phyloP scores from a whole-genome alignment of 35 echinoderm and acorn worm species.

The Lytechinus variegatus region DNA sequence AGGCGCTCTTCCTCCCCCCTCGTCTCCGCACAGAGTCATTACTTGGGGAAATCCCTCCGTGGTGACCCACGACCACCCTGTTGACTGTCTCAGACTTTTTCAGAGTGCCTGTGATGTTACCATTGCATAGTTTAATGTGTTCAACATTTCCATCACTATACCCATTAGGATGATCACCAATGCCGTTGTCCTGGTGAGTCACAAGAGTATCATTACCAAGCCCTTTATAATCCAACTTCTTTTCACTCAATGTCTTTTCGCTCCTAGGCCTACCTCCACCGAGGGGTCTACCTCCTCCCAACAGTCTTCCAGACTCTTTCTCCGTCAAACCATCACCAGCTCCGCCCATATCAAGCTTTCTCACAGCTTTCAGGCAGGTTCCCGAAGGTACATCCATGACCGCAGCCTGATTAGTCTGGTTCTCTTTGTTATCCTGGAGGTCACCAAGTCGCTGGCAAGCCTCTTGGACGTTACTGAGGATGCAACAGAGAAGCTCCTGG shows the following conservation, averaged over 20 bases:
- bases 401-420: neutral
- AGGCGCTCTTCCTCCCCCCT: constrained; percentile 42
- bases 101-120: neutral
- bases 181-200: neutral
- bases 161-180: neutral
- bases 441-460: constrained; percentile 67
- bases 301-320: neutral
- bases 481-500: constrained; percentile 88
- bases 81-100: neutral
- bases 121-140: neutral
- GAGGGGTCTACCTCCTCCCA: constrained; percentile 22
- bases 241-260: neutral
- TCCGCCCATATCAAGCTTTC: neutral
- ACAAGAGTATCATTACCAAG: neutral
- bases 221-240: neutral
- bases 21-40: constrained; percentile 63
- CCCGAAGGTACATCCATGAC: neutral
- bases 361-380: constrained; percentile 1
- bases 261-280: neutral
- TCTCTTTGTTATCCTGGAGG: neutral
- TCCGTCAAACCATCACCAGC: neutral
- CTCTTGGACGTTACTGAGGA: constrained; percentile 85
- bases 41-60: constrained; percentile 45
- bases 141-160: neutral
- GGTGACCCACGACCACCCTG: neutral